Base-by-base conservation (phyloP, 1,140 invertebrate genomes). In the Polyergus mexicanus region DNA sequence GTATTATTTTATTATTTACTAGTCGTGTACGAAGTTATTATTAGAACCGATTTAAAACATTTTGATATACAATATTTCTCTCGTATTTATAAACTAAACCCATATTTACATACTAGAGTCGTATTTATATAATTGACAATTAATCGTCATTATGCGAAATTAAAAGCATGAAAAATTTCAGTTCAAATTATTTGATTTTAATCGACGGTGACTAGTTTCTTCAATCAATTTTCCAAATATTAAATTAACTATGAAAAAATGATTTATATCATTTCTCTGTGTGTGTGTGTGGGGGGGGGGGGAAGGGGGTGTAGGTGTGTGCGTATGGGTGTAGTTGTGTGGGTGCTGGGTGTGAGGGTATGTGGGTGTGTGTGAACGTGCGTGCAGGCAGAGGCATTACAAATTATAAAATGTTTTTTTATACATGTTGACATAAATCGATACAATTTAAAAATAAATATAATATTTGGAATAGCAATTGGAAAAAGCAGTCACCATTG, bases 41-140 rank as follows among this genome's bases (percentile, higher is more conserved):
- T 63, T 7, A 22, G 25, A 25, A 81, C 19, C 8, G 25, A n/a
- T 60, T 72, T 44, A 81, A 81, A 78, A 78, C 8, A 38, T 32
- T 47, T 35, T 8, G 3, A 32, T 13, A 13, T 16, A n/a, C 13
- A 16, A 32, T 28, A 32, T 25, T 3, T 4, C 19, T 32, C 25
- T 5, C 47, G 8, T 32, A 32, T 44, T 32, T 32, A 35, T 13
- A 22, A 41, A 56, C 2, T n/a, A 68, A 10, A 51, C n/a, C 5
- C 16, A 28, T 41, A 60, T 41, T 60, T 75, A 60, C 13, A 51
- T 44, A 60, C 0, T 11, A 8, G 16, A 44, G 47, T 58, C n/a
- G n/a, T 51, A 13, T 44, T 25, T 41, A 44, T 63, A 32, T 25
- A 6, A 16, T 44, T 19, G 5, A 25, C 2, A 68, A 47, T 68